A percentile compares a stretch with the other conserved stretches of the same genome.
phyloP scores from a whole-genome alignment of 2,797 vertebrate genomes.

The Mionectes olivaceus region DNA sequence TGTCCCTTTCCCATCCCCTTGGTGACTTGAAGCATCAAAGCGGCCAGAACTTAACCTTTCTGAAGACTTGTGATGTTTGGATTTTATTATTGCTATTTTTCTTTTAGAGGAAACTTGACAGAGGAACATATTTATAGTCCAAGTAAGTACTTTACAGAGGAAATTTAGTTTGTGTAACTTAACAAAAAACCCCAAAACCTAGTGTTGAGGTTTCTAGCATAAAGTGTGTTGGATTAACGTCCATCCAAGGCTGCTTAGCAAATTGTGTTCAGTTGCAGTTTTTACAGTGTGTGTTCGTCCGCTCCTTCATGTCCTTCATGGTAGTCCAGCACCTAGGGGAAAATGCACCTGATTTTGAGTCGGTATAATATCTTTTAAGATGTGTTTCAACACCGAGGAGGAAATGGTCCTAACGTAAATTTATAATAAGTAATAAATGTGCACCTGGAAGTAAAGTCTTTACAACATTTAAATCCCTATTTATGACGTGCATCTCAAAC shows the following conservation, averaged over 20 bases:
- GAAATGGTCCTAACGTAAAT: slow-evolving; percentile 70
- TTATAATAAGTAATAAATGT: slow-evolving; percentile 66
- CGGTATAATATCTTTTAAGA: slow-evolving; percentile 21
- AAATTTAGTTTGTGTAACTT: slow-evolving; percentile 69
- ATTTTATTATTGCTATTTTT: slow-evolving; percentile 62
- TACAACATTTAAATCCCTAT: slow-evolving; percentile 67
- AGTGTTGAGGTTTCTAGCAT: slow-evolving; percentile 48
- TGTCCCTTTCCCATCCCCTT: background rate
- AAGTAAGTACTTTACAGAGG: slow-evolving; percentile 80
- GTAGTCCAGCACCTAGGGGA: slow-evolving; percentile 43
- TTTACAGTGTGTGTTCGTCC: background rate
- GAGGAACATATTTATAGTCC: slow-evolving; percentile 76
- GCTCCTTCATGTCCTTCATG: slow-evolving; percentile 2
- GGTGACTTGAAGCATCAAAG: slow-evolving; percentile 71
- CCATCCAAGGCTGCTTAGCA: slow-evolving; percentile 52
- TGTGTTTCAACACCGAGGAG: slow-evolving; percentile 73
- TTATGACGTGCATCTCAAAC: slow-evolving; percentile 75
- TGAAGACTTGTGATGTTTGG: slow-evolving; percentile 69
- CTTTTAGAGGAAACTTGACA: slow-evolving; percentile 76
- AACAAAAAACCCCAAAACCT: slow-evolving; percentile 8
- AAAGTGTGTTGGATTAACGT: slow-evolving; percentile 61
- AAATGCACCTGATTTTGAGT: slow-evolving; percentile 73
- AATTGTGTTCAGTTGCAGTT: slow-evolving; percentile 24
- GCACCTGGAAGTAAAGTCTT: slow-evolving; percentile 76
- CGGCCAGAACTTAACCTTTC: slow-evolving; percentile 41